phyloP scores from a whole-genome alignment of 2,797 vertebrate species.

The Poecile montanus region DNA sequence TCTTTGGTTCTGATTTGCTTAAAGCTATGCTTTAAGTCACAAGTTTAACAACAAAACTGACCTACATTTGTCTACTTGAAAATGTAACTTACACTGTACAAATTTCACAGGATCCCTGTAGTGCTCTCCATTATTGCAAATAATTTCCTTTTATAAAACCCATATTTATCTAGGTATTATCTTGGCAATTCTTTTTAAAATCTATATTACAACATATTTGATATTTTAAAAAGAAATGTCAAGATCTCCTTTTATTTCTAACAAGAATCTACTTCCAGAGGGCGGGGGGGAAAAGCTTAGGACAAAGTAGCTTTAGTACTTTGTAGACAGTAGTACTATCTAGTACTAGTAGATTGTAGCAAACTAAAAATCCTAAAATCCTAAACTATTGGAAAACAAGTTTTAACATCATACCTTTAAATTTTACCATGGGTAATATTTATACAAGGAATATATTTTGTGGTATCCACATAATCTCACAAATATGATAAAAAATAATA shows the following conservation, averaged over 20 bases:
- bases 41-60: slow-evolving; percentile 1
- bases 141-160: neutral
- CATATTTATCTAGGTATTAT: neutral
- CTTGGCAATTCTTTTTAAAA: neutral
- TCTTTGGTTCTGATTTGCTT: neutral
- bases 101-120: neutral
- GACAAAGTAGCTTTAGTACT: neutral
- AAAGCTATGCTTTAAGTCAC: neutral
- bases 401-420: neutral
- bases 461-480: neutral
- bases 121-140: neutral
- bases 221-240: neutral
- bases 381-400: neutral
- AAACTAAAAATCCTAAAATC: neutral
- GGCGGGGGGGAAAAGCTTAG: neutral
- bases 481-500: rapidly evolving
- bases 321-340: too few relatives aligned
- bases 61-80: neutral
- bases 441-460: neutral
- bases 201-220: neutral
- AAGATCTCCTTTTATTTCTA: neutral
- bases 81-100: neutral
- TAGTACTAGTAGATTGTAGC: too few relatives aligned
- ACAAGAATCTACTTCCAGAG: neutral
- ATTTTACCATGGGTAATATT: neutral